Conservation (phyloP, 2,888 invertebrate genomes). For the Ellobium chinense region DNA sequence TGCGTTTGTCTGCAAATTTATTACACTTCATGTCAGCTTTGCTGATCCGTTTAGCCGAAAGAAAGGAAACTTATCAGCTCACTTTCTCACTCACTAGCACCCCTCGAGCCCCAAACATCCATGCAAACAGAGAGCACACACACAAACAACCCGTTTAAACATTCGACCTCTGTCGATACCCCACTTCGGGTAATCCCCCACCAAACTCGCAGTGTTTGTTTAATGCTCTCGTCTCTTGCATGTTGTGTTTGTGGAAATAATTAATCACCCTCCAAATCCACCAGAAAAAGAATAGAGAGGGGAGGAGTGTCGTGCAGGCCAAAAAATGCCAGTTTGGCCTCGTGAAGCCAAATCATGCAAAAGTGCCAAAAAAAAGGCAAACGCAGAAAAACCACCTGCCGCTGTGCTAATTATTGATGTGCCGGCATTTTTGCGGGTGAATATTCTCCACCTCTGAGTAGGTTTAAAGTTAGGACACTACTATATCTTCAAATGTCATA, state of each 20-base stretch:
- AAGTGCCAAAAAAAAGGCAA: background rate
- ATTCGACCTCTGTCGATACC: conserved; percentile 11
- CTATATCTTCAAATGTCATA: no score
- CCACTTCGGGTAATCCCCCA: conserved; percentile 2
- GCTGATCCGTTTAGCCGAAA: conserved; percentile 3
- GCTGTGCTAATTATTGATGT: no score
- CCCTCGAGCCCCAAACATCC: background rate
- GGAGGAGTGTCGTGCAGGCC: background rate
- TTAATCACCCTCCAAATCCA: conserved; percentile 37
- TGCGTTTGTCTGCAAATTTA: background rate
- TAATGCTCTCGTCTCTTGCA: conserved; percentile 18
- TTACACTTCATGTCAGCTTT: background rate
- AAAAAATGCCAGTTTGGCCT: conserved; percentile 11
- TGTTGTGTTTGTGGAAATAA: conserved; percentile 38
- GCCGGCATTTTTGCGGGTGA: no score
- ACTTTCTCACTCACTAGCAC: background rate
- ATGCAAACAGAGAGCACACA: background rate
- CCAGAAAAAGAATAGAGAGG: conserved; percentile 15
- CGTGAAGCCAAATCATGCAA: background rate
- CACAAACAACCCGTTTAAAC: conserved; percentile 16
- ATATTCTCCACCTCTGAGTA: no score
- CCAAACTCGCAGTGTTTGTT: conserved; percentile 9
- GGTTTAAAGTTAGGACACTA: no score
- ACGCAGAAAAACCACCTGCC: background rate
- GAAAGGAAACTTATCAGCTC: conserved; percentile 17